Percentiles rank a stretch among this genome's conserved stretches.
Evolutionary conservation across 1,140 invertebrate species (phyloP).

Genomic region (Drosophila guanche): DNA sequence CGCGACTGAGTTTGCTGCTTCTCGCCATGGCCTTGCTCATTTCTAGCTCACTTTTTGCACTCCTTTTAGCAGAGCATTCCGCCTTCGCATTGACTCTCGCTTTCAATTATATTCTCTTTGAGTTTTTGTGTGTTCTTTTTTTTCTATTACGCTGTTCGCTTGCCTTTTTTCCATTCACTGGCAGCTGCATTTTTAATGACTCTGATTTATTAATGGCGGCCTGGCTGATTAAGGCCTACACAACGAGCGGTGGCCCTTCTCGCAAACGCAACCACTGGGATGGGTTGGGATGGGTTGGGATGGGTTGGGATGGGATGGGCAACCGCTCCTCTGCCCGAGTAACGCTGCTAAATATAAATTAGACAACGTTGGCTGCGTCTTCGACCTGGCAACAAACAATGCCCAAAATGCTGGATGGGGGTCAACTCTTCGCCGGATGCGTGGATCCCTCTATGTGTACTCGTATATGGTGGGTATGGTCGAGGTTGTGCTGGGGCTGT

Average conservation of each 20-base stretch:
- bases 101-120: constrained; percentile 7
- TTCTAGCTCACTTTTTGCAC: no score
- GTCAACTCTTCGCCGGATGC: constrained; percentile 54
- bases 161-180: constrained; percentile 53
- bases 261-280: neutral
- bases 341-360: constrained; percentile 69
- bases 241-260: constrained; percentile 7
- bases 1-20: no score
- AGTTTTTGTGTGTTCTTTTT: constrained; percentile 24
- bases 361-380: constrained; percentile 63
- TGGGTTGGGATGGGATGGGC: neutral
- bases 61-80: constrained; percentile 2
- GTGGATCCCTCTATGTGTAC: constrained; percentile 24
- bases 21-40: no score
- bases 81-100: constrained; percentile 13
- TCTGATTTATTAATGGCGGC: constrained; percentile 83
- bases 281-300: neutral
- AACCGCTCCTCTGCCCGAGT: constrained; percentile 11
- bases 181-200: constrained; percentile 83
- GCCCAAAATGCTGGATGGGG: constrained; percentile 3
- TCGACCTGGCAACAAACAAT: constrained; percentile 63
- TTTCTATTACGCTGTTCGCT: constrained; percentile 45
- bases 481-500: constrained; percentile 1
- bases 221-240: constrained; percentile 77
- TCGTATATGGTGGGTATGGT: constrained; percentile 5